Evolutionary conservation across 2,888 invertebrate genomes (phyloP), one percentile per base, ranked within the genome.

Genomic region (Agrilus mali): DNA sequence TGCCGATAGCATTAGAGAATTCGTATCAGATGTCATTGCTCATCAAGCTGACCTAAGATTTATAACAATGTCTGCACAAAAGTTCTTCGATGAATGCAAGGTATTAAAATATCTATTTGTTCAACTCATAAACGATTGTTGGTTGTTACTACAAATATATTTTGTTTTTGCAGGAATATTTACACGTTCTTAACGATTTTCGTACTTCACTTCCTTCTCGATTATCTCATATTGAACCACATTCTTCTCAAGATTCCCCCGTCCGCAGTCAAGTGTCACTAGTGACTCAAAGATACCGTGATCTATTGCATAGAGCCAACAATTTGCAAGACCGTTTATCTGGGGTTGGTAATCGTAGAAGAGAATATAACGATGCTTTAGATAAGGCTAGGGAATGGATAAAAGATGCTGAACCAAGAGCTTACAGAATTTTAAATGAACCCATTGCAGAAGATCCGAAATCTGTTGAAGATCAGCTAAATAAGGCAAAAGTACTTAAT

Each of bases 41-140:
- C 95, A 95, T 61, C 94, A 95, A 65, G 96, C 93, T 1, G 96
- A 96, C 67, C 70, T 95, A 27, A 73, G 95, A 45, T 96, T 95
- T 66, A 90, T 96, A 53, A 90, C 92, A 3, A 93, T 95, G 87
- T 84, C 93, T 1, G 92, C 92, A 2, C 93, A 94, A 70, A 94
- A 93, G 67, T 95, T 94, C 64, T 82, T 93, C 17, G 94, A 95
- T 57, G 94, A 95, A 68, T 88, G 92, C 64, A 92, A 92, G 73
- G 84, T 82, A 60, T 39, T 16, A 14, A 15, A 40, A 17, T 22
- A 27, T 31, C 16, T 16, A 27, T 37, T 36, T 32, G 15, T 6
- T 4, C 4, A 17, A 20, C 20, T 6, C 2, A 35, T 2, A 8
- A 2, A 14, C 15, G 10, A 2, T 15, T 34, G 8, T 34, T 35